Base-by-base conservation (phyloP, 2,888 invertebrate genomes). In the Tridacna crocea region DNA sequence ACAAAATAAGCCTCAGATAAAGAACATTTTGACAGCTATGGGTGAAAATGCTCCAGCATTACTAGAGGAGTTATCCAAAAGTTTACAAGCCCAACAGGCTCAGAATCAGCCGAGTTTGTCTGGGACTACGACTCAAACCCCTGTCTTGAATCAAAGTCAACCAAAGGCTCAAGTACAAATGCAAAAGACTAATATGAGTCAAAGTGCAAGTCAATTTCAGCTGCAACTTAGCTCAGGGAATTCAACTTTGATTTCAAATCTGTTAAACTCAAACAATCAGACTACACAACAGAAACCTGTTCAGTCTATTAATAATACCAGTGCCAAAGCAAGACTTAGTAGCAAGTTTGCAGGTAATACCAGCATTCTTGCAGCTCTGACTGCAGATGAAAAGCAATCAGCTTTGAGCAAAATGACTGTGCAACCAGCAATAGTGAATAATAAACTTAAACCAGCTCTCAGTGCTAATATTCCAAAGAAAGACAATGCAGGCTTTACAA, bases 401-500 rank as follows among this genome's bases (percentile, higher is more conserved):
- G 77, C 79, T 48, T 61, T 72, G 51, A 75, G 68, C 48, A 79
- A 60, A 70, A 22, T 47, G 22, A 68, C 68, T 27, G 46, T 47
- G 22, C 60, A 58, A 22, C 55, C 75, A 58, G 70, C 60, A 36
- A 26, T 24, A 12, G n/a, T 47, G 55, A 61, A 77, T 19, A 48
- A 66, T 55, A n/a, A 77, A 55, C 61, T 27, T 0, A 51, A 26
- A 26, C 36, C 61, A 26, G 24, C 72, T 15, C 51, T 24, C 24
- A 63, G 78, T 63, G 46, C 65, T 65, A 36, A n/a, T 47, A 24
- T 65, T 8, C 78, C 78, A 72, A 79, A 77, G 27, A 86, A 85
- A 75, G 90, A 89, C 68, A 84, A 84, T 60, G 88, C 85, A 72
- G 89, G 88, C 66, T 90, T 90, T 80, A 88, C 79, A 26, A 88